Evolutionary conservation across 2,888 invertebrate genomes (phyloP), one percentile per base, ranked within the genome.

Genomic region (Trilocha varians): DNA sequence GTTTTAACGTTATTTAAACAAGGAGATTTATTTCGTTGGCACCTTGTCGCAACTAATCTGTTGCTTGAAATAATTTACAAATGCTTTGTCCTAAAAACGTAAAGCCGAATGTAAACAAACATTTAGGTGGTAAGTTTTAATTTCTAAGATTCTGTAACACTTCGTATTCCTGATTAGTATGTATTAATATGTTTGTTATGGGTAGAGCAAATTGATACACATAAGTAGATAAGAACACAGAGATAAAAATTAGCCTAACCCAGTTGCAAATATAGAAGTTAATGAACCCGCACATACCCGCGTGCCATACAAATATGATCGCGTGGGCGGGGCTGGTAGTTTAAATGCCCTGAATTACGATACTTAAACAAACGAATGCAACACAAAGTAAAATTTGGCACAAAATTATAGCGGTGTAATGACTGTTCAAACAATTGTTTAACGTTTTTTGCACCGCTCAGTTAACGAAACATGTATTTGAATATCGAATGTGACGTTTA

Each of bases 401-500:
- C 25, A 11, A 25, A 25, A 25, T 5, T 25, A 25, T 2, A 25
- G 25, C 25, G 8, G 25, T 25, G 39, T 34, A 39, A 8, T 9
- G 14, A 16, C 32, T 9, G 15, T 16, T 25, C 25, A 25, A 6
- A 25, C 11, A 25, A 25, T 25, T 25, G 11, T 11, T 25, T 25
- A 25, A 38, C 15, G 38, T 41, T 36, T 41, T 36, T 34, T 25
- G 15, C 32, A 40, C 36, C 15, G 11, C 11, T 25, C 5, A 25
- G 14, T 14, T 25, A 4, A 14, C 13, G 39, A 36, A 40, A 32
- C 25, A 41, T 44, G 38, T 41, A 42, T 15, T 17, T 17, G 35
- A 38, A 47, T 53, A 56, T 59, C 52, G 52, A 44, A 45, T 56
- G 54, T 53, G 58, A 62, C 51, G 53, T 53, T 62, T 58, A 59